Conservation (phyloP, 92 coral and sea anemone genomes). For the Parazoanthus atlanticus region DNA sequence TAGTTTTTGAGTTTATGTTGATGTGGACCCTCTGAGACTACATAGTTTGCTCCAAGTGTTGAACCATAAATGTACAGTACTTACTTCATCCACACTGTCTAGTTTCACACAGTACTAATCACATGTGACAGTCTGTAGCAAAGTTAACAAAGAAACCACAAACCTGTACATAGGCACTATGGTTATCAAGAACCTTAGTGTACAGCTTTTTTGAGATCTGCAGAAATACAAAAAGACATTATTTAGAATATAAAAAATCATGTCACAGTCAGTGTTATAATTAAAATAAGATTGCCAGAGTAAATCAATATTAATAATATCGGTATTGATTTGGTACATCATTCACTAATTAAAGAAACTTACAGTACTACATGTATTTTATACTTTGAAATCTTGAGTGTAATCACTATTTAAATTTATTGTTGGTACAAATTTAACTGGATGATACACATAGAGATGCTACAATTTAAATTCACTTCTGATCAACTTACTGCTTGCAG, state of each 20-base stretch:
- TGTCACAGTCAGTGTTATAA: too few species aligned
- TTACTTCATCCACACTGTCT: too few species aligned
- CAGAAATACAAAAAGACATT: background rate
- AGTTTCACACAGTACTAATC: too few species aligned
- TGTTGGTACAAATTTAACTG: background rate
- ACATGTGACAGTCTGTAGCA: slow-evolving; percentile 1
- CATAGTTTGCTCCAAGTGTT: too few species aligned
- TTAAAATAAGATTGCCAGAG: background rate
- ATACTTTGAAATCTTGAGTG: too few species aligned
- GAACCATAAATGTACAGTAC: too few species aligned
- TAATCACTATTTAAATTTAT: background rate
- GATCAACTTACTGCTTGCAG: slow-evolving; percentile 80
- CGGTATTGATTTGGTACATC: background rate
- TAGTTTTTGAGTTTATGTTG: too few species aligned
- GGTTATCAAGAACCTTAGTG: slow-evolving; percentile 93
- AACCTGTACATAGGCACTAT: slow-evolving; percentile 96
- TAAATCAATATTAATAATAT: background rate
- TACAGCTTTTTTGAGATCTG: slow-evolving; percentile 95
- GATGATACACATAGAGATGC: too few species aligned
- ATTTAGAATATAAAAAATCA: background rate
- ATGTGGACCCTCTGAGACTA: too few species aligned
- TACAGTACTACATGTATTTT: too few species aligned
- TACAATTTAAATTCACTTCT: background rate
- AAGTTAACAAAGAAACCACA: slow-evolving; percentile 7
- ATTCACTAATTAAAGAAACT: too few species aligned